Conservation (phyloP, 2,797 vertebrate genomes). For the Galago senegalensis region DNA sequence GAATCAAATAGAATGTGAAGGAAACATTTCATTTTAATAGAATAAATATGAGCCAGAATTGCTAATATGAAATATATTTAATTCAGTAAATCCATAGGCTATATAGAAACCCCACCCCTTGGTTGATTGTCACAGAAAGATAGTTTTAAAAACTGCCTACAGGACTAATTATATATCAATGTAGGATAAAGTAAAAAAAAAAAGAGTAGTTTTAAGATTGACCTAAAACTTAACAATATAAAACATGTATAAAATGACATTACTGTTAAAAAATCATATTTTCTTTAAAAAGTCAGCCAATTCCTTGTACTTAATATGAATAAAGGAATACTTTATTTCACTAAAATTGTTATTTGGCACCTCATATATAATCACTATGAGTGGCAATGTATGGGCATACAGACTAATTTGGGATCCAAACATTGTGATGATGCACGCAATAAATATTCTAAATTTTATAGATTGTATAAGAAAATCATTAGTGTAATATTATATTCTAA, state of each 20-base stretch:
- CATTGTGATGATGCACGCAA: not conserved
- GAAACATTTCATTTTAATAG: not conserved
- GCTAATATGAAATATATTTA: slow-evolving; percentile 2
- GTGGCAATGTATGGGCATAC: not conserved
- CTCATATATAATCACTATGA: not conserved
- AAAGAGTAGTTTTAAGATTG: slow-evolving; percentile 1
- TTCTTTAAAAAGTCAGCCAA: not conserved
- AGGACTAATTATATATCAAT: not conserved
- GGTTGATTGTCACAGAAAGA: slow-evolving; percentile 12
- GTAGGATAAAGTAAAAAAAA: not conserved
- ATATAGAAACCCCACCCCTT: not conserved
- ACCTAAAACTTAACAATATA: not conserved
- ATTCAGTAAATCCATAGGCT: not conserved
- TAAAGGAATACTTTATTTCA: slow-evolving; percentile 36
- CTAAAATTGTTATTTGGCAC: not conserved
- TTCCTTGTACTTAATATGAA: not conserved
- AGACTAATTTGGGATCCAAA: not conserved
- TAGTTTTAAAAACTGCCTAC: not conserved
- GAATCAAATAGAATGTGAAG: slow-evolving; percentile 3
- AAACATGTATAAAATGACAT: not conserved
- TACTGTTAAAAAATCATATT: slow-evolving; percentile 4
- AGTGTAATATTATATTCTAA: not conserved
- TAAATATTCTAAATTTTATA: slow-evolving; percentile 37
- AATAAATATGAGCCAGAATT: not conserved
- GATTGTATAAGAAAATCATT: not conserved